phyloP scores from a whole-genome alignment of 2,113 vertebrate genomes.

The Pyxicephalus adspersus region DNA sequence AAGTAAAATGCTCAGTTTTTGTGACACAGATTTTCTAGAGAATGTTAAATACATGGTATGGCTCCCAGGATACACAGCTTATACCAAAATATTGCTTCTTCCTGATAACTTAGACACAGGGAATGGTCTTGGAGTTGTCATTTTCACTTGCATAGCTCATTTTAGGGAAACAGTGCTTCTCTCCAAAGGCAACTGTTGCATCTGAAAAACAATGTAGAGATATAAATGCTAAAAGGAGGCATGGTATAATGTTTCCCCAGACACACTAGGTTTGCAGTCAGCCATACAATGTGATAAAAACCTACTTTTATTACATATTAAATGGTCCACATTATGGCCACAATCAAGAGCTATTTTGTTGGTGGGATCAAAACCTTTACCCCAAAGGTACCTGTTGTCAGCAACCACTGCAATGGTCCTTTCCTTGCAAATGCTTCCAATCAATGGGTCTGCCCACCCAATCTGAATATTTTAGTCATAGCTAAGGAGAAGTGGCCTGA shows the following conservation, averaged over 20 bases:
- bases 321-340: not conserved
- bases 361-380: no score
- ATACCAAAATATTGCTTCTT: not conserved
- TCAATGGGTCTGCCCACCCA: no score
- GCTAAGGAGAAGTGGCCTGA: no score
- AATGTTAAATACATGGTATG: conserved; percentile 83
- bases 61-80: not conserved
- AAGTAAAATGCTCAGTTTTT: conserved; percentile 91
- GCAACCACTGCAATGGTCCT: no score
- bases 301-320: not conserved
- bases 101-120: not conserved
- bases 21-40: conserved; percentile 92
- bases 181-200: not conserved
- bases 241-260: not conserved
- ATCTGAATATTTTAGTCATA: no score
- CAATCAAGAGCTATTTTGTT: no score
- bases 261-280: not conserved
- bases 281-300: not conserved
- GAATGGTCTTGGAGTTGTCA: not conserved
- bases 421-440: no score
- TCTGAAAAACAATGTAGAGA: conserved; percentile 3
- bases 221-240: not conserved
- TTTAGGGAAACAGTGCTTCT: not conserved
- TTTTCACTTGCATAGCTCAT: not conserved
- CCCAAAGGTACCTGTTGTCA: no score